Base-by-base conservation (phyloP, 2,113 vertebrate species). In the Corydoras maculifer region DNA sequence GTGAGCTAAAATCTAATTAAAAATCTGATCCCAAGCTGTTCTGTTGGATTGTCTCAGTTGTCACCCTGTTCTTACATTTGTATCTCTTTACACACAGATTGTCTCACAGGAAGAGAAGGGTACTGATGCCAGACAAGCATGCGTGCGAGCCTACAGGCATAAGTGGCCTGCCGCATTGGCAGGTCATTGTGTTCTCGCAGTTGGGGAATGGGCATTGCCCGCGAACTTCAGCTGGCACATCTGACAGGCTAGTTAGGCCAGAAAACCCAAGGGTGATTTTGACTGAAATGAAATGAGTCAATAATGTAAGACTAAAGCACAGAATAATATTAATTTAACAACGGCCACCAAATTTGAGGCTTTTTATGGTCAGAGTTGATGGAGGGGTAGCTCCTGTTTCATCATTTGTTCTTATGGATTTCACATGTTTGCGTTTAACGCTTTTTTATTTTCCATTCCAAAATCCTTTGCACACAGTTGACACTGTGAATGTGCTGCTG, bases 1-100 rank as follows among this genome's bases (percentile, higher is more conserved):
- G 89, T 90, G 88, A 90, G 84, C 86, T 84, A 81, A 85, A 86
- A 83, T 88, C 83, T 78, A 86, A 91, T 86, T 86, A 90, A 89
- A 90, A 86, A 84, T 88, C 78, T 86, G 84, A 88, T 86, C 83
- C 82, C 77, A 85, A 85, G 78, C 60, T 58, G 25, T 49, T 68
- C 54, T 59, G 15, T 75, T 73, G 29, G 68, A 35, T 48, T 58
- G 25, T 25, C 18, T 58, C 18, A 60, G 30, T 65, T 48, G 10
- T 73, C 50, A 53, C 51, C 62, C 60, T 66, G 14, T 18, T 58
- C 58, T 64, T 62, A 25, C 35, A 25, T 59, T 55, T 70, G 65
- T 69, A 62, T 74, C 32, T 62, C 59, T 60, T 51, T 62, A 35
- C 32, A 70, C 55, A 66, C 74, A 67, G 58, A 76, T 25, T 71